These are phyloP conservation scores for Chrysomela aeneicollis DNA, from an alignment of 2,888 invertebrate genomes.

Conservation along the genomic window DNA sequence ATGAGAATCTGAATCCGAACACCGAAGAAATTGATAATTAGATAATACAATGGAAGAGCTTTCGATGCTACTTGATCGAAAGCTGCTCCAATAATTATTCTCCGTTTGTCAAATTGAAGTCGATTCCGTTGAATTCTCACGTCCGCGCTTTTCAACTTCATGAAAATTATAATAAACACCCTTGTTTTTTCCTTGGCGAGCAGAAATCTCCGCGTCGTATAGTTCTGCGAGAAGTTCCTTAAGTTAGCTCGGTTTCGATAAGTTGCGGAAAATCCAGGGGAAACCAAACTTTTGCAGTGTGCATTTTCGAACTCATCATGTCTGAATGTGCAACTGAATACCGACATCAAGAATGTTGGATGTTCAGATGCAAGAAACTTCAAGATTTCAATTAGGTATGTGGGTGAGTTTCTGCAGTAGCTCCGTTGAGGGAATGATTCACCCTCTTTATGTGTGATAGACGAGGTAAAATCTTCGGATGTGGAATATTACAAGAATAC, in stretches of 20 bases:
- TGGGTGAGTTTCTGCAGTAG: slow-evolving; percentile 43
- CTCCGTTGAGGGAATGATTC: slow-evolving; percentile 47
- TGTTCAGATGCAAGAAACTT: slow-evolving; percentile 45
- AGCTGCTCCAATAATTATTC: not conserved
- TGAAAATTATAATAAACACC: not conserved
- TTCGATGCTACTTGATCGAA: not conserved
- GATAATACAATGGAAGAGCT: not conserved
- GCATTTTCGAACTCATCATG: not conserved
- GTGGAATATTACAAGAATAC: no score
- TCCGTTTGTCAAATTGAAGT: not conserved
- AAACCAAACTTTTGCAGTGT: not conserved
- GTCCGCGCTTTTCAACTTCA: not conserved
- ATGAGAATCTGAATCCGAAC: not conserved
- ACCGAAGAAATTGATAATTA: not conserved
- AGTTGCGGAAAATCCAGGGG: not conserved
- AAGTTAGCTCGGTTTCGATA: not conserved
- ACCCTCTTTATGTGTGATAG: slow-evolving; percentile 43
- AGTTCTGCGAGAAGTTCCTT: no score
- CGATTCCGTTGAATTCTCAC: not conserved
- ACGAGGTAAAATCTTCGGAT: slow-evolving; percentile 41
- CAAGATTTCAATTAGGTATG: slow-evolving; percentile 48
- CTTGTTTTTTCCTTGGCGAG: not conserved
- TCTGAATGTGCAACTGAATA: slow-evolving; percentile 26
- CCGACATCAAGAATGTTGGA: slow-evolving; percentile 38
- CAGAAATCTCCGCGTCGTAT: not conserved